These are phyloP conservation scores for Serrognathus titanus DNA, from an alignment of 2,888 invertebrate genomes.

Conservation along the genomic window DNA sequence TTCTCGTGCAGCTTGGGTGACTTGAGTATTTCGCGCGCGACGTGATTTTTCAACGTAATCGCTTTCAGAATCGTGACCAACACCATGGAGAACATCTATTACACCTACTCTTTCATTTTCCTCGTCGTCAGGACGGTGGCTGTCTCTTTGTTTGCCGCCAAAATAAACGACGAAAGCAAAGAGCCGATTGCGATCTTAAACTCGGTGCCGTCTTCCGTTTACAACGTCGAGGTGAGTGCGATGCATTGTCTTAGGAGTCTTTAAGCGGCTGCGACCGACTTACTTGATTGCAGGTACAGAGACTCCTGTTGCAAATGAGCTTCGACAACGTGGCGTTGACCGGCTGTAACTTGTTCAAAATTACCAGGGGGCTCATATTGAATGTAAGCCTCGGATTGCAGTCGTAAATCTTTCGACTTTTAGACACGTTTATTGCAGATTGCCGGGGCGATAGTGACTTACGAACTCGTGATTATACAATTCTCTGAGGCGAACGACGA, in stretches of 20 bases:
- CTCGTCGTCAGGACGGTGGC: constrained; percentile 34
- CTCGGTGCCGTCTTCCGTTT: constrained; percentile 60
- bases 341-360: constrained; percentile 42
- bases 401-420: constrained; percentile 18
- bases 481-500: constrained; percentile 15
- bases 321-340: constrained; percentile 40
- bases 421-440: constrained; percentile 31
- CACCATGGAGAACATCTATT: constrained; percentile 32
- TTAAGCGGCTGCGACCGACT: neutral
- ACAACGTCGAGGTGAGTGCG: constrained; percentile 44
- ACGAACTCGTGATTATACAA: constrained; percentile 41
- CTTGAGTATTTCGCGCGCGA: neutral
- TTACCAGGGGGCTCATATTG: no score
- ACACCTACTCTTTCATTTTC: constrained; percentile 42
- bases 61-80: constrained; percentile 12
- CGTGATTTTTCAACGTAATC: neutral
- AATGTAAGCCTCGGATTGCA: constrained; percentile 7
- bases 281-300: constrained; percentile 33
- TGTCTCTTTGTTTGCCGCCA: constrained; percentile 39
- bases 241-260: no score
- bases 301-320: constrained; percentile 41
- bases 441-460: constrained; percentile 41
- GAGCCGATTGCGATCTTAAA: constrained; percentile 51
- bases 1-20: constrained; percentile 63
- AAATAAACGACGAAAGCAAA: constrained; percentile 40